Evolutionary conservation across 2,113 vertebrate species (phyloP).

Genomic region (Noctilio leporinus): DNA sequence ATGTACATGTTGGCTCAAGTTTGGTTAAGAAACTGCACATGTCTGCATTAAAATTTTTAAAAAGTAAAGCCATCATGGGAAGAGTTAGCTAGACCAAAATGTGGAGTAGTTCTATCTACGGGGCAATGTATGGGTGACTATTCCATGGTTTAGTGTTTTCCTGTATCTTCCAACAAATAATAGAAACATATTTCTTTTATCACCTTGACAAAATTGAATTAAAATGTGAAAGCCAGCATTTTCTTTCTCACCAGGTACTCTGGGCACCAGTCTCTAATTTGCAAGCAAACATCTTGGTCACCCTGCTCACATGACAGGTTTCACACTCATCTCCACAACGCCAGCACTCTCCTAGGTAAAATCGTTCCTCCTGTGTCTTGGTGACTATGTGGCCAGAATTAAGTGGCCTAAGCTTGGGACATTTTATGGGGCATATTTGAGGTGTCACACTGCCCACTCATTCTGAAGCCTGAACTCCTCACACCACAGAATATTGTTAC

Average conservation of each 20-base stretch:
- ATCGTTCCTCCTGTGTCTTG: not conserved
- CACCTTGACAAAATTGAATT: not conserved
- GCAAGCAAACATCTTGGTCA: not conserved
- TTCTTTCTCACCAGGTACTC: not conserved
- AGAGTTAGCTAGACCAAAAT: not conserved
- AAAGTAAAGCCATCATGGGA: not conserved
- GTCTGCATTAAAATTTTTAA: not conserved
- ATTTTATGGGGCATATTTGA: not conserved
- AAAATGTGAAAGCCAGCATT: not conserved
- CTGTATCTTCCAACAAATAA: slow-evolving; percentile 9
- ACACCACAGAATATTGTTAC: not conserved
- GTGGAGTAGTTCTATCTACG: not conserved
- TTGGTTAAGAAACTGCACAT: not conserved
- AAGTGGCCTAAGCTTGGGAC: not conserved
- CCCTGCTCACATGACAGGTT: not conserved
- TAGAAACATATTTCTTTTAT: not conserved
- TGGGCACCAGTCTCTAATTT: not conserved
- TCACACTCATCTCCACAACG: not conserved
- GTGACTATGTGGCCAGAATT: not conserved
- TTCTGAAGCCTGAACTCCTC: not conserved
- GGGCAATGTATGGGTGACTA: not conserved
- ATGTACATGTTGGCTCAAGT: not conserved
- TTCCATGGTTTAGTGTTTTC: not conserved
- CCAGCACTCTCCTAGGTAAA: not conserved
- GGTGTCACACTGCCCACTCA: not conserved